phyloP scores from a whole-genome alignment of 2,888 invertebrate genomes.

The Malacosoma neustria region DNA sequence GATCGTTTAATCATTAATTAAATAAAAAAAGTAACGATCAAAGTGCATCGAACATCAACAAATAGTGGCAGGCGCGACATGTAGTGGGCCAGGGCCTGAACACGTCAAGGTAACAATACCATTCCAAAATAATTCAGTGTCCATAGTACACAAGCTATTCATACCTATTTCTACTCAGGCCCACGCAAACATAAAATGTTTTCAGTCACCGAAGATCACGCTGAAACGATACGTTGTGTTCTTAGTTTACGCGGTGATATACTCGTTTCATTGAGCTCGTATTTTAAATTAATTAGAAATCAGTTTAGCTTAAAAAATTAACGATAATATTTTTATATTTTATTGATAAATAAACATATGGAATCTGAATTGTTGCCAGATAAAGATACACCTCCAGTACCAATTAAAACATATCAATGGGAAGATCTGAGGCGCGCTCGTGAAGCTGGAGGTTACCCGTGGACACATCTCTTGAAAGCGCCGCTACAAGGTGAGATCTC shows the following conservation, averaged over 20 bases:
- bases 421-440: constrained; percentile 83
- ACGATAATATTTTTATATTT: constrained; percentile 15
- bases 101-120: constrained; percentile 61
- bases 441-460: constrained; percentile 84
- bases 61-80: constrained; percentile 30
- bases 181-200: constrained; percentile 68
- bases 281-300: constrained; percentile 17
- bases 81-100: constrained; percentile 35
- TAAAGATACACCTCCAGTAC: constrained; percentile 77
- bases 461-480: constrained; percentile 84
- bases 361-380: constrained; percentile 73
- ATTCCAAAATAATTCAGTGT: constrained; percentile 57
- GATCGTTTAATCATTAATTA: constrained; percentile 42
- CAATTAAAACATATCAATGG: constrained; percentile 87
- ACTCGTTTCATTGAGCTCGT: constrained; percentile 47
- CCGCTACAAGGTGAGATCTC: constrained; percentile 70
- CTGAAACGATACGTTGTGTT: constrained; percentile 71
- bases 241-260: constrained; percentile 58
- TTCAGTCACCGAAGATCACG: constrained; percentile 63
- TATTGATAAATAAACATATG: constrained; percentile 57
- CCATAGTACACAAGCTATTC: constrained; percentile 66
- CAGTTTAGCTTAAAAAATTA: constrained; percentile 12
- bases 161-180: constrained; percentile 71
- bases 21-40: constrained; percentile 28
- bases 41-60: constrained; percentile 34